Evolutionary conservation across 2,113 vertebrate species (phyloP).

Genomic region (Aleadryas rufinucha): DNA sequence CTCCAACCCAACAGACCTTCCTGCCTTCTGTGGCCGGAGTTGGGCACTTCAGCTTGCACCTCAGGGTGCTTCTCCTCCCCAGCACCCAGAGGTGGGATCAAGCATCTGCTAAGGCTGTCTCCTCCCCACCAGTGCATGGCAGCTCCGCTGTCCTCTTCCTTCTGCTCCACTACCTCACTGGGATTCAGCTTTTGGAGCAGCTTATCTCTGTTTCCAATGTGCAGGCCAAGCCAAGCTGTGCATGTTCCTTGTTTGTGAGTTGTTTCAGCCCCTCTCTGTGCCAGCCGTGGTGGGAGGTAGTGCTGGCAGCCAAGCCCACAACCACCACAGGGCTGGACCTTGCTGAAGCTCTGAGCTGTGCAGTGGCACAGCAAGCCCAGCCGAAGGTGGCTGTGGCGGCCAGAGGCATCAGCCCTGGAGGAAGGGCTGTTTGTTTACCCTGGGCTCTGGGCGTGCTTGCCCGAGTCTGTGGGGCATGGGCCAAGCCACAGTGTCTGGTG

Average conservation of each 20-base stretch:
- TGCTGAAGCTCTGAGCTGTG: neutral
- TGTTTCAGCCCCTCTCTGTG: neutral
- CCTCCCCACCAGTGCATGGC: fast-evolving
- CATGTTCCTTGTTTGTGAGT: slow-evolving; percentile 2
- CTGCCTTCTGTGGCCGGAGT: fast-evolving
- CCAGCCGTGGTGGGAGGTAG: neutral
- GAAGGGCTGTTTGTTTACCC: neutral
- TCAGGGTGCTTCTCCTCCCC: fast-evolving
- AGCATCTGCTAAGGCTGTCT: neutral
- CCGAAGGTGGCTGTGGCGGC: neutral
- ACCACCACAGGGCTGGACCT: neutral
- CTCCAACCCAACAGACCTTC: neutral
- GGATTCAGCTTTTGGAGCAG: neutral
- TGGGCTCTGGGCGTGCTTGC: neutral
- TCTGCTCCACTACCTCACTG: neutral
- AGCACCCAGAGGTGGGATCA: neutral
- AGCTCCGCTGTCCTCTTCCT: fast-evolving
- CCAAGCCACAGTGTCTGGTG: neutral
- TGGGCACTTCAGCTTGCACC: fast-evolving
- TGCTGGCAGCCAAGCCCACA: neutral
- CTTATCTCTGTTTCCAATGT: neutral
- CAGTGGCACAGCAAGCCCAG: neutral
- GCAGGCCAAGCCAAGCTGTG: neutral
- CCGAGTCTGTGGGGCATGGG: neutral
- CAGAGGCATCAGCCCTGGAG: neutral